phyloP scores from a whole-genome alignment of 2,113 vertebrate species.

The Pygoscelis adeliae region DNA sequence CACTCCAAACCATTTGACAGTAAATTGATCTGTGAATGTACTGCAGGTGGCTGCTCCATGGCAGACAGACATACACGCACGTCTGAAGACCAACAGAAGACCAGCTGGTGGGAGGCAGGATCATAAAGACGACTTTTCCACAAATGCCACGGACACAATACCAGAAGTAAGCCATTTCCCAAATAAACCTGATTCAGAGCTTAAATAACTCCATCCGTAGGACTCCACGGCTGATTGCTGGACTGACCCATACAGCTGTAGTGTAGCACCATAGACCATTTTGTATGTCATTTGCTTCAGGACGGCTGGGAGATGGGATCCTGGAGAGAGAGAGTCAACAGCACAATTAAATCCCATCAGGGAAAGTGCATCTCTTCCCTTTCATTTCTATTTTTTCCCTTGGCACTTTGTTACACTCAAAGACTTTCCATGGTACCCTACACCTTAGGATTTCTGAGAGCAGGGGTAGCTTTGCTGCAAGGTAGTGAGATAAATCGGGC shows the following conservation, averaged over 20 bases:
- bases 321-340: not conserved
- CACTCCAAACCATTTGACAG: not conserved
- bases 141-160: too few species aligned
- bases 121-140: accelerated
- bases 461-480: not conserved
- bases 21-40: not conserved
- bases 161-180: not conserved
- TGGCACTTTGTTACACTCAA: not conserved
- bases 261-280: not conserved
- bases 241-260: not conserved
- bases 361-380: not conserved
- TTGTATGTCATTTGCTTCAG: not conserved
- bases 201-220: not conserved
- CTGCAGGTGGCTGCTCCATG: not conserved
- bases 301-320: not conserved
- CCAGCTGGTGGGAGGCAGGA: not conserved
- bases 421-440: not conserved
- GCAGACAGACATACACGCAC: not conserved
- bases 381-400: not conserved
- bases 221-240: not conserved
- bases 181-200: not conserved
- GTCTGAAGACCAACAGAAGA: not conserved
- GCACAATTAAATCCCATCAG: not conserved
- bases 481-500: not conserved
- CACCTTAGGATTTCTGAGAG: not conserved